Evolutionary conservation across 2,797 vertebrate genomes (phyloP), one percentile per base, ranked within the genome.

Genomic region (Darevskia mixta): DNA sequence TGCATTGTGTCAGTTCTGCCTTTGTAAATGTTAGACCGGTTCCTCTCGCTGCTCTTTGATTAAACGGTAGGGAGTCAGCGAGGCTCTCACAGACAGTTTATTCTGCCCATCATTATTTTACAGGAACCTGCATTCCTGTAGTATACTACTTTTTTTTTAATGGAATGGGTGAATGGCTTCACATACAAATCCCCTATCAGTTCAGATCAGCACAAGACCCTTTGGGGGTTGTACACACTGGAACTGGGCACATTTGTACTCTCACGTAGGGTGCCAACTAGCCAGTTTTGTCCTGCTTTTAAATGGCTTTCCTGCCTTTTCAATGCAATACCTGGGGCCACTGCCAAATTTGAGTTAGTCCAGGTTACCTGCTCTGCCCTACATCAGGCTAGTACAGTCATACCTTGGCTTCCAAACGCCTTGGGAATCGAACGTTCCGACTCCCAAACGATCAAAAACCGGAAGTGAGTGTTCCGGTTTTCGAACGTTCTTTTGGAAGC

Each of bases 1-100:
- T 95, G 96, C 94, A 96, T 95, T 91, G 94, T 97, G 96, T 97
- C 97, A 96, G 94, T 92, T 96, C 91, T 91, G 88, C 88, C 95
- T 96, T 93, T 94, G 95, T 94, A 96, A 96, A 96, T 93, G 96
- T 95, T 93, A 91, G 55, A 81, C 93, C 88, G 88, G 93, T 92
- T 94, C 95, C 87, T 91, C 93, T 94, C 87, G 67, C 86, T 92
- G 95, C 94, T 89, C 92, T 93, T 73, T 88, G 92, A 95, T 94
- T 94, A 96, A 94, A 92, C 6, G 88, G 92, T 92, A 87, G 91
- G 66, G 90, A 93, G 92, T 87, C 92, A 82, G 90, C 2, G 0
- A 93, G 90, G 85, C 81, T 82, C 92, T 91, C 91, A 32, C 82
- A 89, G 92, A 90, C 93, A 86, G 91, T 96, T 95, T 93, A 95